Percentiles rank a stretch among this genome's conserved stretches.
These are phyloP conservation scores for Tragelaphus strepsiceros DNA, from an alignment of 2,113 vertebrate species.

Conservation along the genomic window DNA sequence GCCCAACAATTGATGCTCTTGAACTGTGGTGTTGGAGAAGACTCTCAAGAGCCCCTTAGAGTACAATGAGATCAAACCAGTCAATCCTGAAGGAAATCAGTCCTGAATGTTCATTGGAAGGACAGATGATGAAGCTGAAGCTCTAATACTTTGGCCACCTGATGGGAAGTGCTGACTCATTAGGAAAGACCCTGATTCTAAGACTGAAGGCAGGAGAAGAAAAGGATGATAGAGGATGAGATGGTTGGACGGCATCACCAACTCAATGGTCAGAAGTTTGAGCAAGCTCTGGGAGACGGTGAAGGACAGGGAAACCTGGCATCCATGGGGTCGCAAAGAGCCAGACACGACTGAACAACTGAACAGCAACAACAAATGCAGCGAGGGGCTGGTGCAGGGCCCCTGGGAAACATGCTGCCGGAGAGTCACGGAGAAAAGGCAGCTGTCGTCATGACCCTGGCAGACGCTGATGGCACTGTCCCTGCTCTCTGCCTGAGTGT, in stretches of 20 bases:
- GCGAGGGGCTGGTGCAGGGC: background rate
- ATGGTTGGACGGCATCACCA: background rate
- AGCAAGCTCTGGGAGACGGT: background rate
- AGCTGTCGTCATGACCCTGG: fast-evolving
- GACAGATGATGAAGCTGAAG: background rate
- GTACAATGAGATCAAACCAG: background rate
- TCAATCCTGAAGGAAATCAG: background rate
- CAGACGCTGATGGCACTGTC: fast-evolving
- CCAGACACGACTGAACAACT: background rate
- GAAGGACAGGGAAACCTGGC: background rate
- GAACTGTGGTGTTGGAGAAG: background rate
- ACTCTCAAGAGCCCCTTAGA: background rate
- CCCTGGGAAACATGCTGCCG: background rate
- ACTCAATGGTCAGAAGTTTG: background rate
- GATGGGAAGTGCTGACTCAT: background rate
- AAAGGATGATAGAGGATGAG: background rate
- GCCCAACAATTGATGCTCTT: background rate
- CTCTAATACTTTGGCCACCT: background rate
- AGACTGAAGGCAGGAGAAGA: background rate
- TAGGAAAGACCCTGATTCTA: background rate
- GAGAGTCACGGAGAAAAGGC: background rate
- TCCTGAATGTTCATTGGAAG: background rate
- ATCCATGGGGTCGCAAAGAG: background rate
- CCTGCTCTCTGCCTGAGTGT: too few species aligned
- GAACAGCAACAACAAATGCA: background rate